Conservation (phyloP, 2,888 invertebrate species). For the Cryptus armator region DNA sequence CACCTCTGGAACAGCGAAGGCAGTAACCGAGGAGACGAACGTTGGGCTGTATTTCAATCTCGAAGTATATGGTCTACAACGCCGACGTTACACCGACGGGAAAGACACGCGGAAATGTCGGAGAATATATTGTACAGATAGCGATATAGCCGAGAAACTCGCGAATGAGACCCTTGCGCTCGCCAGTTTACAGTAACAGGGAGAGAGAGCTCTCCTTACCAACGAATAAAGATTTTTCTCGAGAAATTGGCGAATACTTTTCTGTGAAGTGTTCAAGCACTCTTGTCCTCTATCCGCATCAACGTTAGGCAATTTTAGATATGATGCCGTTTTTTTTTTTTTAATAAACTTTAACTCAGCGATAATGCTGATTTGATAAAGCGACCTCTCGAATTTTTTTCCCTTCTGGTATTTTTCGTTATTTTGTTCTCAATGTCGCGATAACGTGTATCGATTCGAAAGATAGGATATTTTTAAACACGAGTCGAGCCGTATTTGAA, state of each 20-base stretch:
- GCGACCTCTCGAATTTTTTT: not conserved
- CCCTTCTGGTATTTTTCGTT: not conserved
- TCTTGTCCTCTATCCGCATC: no score
- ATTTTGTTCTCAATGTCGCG: not conserved
- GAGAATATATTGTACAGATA: not conserved
- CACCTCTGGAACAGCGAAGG: conserved; percentile 12
- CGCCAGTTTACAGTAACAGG: no score
- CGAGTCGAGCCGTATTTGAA: conserved; percentile 27
- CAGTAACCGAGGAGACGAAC: conserved; percentile 32
- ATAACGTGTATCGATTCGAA: conserved; percentile 16
- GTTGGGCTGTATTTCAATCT: conserved; percentile 58
- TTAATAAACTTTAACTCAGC: not conserved
- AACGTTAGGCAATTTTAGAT: no score
- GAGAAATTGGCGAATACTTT: no score
- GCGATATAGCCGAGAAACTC: not conserved
- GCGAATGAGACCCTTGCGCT: not conserved
- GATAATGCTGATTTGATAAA: conserved; percentile 11
- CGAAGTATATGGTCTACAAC: conserved; percentile 13
- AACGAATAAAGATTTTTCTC: no score
- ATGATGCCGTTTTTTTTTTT: not conserved
- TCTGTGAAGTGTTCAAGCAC: no score
- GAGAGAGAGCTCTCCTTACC: no score
- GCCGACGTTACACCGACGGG: not conserved
- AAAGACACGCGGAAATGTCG: not conserved
- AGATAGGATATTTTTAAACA: conserved; percentile 28